Base-by-base conservation (phyloP, 1,140 invertebrate genomes). In the Drosophila baimaii region DNA sequence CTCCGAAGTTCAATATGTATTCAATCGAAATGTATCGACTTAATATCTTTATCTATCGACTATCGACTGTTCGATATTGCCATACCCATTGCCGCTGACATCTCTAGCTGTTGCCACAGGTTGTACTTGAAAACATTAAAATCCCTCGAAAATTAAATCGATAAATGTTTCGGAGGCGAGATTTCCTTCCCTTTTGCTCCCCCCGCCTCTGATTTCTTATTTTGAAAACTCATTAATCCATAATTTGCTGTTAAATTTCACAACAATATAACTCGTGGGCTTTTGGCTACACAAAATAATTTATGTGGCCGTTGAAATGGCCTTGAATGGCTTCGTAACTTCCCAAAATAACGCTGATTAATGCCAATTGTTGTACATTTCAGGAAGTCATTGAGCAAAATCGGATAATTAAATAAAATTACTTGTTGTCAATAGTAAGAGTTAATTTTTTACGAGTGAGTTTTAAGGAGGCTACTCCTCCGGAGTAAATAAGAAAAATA, bases 101-200 rank as follows among this genome's bases (percentile, higher is more conserved):
- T 23, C 51, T 35, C 51, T 23, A 54, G 2, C 3, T 35, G 31
- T 54, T 35, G 19, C 51, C 51, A 54, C 66, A 70, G 39, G 64
- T 70, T 66, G 64, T 70, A 25, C 49, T 71, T 43, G 52, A 58
- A 71, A 71, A 58, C 69, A 72, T 72, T 72, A 58, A 71, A 71
- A 71, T 71, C 51, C 68, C 65, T 49, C 17, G 65, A 35, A 70
- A 72, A 58, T 72, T 41, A 72, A 72, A 72, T 72, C 69, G 69
- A 72, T 71, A 58, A 72, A 71, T 72, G 69, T 55, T 71, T 58
- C 19, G 43, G 10, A 33, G 68, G 52, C 68, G 12, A 37, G 17
- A 56, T 70, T 69, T 70, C 4, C 61, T 8, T 21, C 7, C 12
- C 31, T 15, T 47, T 10, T 17, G 0, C 21, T 12, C 6, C 12